These are phyloP conservation scores for Caenorhabditis zanzibari DNA, from an alignment of 2,888 invertebrate species.

Conservation along the genomic window DNA sequence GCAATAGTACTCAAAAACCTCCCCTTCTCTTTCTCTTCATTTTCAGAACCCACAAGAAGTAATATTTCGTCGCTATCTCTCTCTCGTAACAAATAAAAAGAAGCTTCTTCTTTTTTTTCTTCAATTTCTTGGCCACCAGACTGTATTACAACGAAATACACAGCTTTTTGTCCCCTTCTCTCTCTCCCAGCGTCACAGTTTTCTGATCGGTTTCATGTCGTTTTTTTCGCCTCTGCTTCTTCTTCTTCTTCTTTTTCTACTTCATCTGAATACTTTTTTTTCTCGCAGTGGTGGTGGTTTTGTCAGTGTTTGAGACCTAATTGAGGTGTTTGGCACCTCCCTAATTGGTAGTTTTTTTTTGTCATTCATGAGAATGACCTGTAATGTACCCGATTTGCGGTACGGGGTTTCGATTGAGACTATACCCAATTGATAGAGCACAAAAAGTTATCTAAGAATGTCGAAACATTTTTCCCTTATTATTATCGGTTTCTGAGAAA, in stretches of 20 bases:
- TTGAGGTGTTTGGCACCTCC: conserved; percentile 29
- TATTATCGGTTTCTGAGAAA: no score
- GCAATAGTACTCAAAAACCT: no score
- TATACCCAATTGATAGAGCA: no score
- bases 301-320: conserved; percentile 23
- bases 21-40: no score
- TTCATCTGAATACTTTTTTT: conserved; percentile 17
- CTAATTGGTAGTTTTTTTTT: conserved; percentile 24
- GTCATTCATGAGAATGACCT: background rate
- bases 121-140: conserved; percentile 34
- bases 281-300: background rate
- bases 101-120: conserved; percentile 16
- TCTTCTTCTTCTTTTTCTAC: background rate
- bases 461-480: no score
- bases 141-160: conserved; percentile 36
- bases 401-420: no score
- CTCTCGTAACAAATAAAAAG: conserved; percentile 10
- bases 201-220: conserved; percentile 44
- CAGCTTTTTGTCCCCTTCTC: background rate
- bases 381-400: no score
- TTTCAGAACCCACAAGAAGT: background rate
- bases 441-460: no score
- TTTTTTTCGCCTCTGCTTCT: background rate
- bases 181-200: conserved; percentile 30
- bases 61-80: background rate